Percentiles rank a stretch among this genome's conserved stretches.
Evolutionary conservation across 64 coral and sea anemone species (phyloP).

Genomic region (Montipora cactus): DNA sequence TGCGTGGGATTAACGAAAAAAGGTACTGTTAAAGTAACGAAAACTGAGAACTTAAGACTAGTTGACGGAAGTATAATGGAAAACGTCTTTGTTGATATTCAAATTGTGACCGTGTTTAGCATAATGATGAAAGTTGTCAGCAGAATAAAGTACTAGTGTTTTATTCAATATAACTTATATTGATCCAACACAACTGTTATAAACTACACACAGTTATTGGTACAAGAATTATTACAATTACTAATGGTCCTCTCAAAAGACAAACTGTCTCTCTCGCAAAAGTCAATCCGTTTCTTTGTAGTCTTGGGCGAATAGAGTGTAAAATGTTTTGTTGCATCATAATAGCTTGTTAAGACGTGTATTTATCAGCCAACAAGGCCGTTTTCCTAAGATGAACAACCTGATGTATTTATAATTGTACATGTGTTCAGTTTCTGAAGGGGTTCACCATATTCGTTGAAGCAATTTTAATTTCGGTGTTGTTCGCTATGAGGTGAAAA

Average conservation of each 20-base stretch:
- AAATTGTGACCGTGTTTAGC: not conserved
- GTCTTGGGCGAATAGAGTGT: not conserved
- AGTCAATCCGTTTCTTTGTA: not conserved
- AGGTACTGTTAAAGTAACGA: not conserved
- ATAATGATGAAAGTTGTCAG: not conserved
- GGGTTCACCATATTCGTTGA: too few species aligned
- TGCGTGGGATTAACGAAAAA: too few species aligned
- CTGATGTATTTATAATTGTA: not conserved
- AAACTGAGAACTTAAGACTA: not conserved
- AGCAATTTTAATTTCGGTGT: too few species aligned
- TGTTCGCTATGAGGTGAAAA: not conserved
- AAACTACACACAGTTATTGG: not conserved
- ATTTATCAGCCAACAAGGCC: not conserved
- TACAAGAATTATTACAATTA: too few species aligned
- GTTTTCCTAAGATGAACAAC: not conserved
- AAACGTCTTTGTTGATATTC: not conserved
- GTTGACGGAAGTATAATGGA: not conserved
- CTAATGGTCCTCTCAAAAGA: too few species aligned
- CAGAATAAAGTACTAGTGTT: slow-evolving; percentile 4
- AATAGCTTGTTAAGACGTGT: not conserved
- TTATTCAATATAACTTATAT: slow-evolving; percentile 2
- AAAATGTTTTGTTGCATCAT: not conserved
- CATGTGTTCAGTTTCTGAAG: not conserved
- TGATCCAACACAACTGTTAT: not conserved
- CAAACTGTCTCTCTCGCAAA: too few species aligned